These are phyloP conservation scores for Meloidogyne hapla DNA, from an alignment of 1,140 invertebrate genomes.

Conservation along the genomic window DNA sequence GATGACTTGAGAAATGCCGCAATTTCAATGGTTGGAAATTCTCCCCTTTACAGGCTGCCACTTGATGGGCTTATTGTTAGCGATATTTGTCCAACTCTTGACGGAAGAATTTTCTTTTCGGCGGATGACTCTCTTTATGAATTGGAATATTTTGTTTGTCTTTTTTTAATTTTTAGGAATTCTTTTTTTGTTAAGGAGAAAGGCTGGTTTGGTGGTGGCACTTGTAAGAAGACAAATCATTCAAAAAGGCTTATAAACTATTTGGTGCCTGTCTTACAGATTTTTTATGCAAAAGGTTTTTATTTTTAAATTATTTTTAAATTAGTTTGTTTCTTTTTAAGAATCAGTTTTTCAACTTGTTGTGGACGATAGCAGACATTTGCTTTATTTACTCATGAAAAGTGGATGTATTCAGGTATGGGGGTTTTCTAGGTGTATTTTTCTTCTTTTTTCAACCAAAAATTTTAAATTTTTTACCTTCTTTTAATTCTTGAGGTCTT, in stretches of 20 bases:
- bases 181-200: slow-evolving; percentile 67
- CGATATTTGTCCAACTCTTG: slow-evolving; percentile 77
- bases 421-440: not conserved
- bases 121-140: slow-evolving; percentile 93
- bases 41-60: slow-evolving; percentile 85
- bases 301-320: slow-evolving; percentile 14
- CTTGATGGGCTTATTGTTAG: slow-evolving; percentile 86
- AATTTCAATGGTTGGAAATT: slow-evolving; percentile 78
- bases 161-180: not conserved
- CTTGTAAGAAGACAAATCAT: slow-evolving; percentile 74
- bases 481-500: slow-evolving; percentile 71
- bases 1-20: slow-evolving; percentile 69
- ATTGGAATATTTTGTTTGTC: slow-evolving; percentile 81
- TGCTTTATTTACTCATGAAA: slow-evolving; percentile 82
- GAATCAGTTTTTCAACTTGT: slow-evolving; percentile 85
- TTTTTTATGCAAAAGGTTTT: slow-evolving; percentile 73
- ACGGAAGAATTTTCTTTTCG: slow-evolving; percentile 89
- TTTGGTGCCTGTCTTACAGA: slow-evolving; percentile 77
- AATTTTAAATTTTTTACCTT: slow-evolving; percentile 10
- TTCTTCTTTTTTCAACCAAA: too few relatives aligned
- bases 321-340: slow-evolving; percentile 47
- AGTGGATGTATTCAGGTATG: slow-evolving; percentile 68
- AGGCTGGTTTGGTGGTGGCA: slow-evolving; percentile 80
- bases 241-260: slow-evolving; percentile 44
- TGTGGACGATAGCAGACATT: slow-evolving; percentile 83